A percentile compares a stretch with the other conserved stretches of the same genome.
These are phyloP conservation scores for Porites cylindrica DNA, from an alignment of 92 coral and sea anemone genomes.

Conservation along the genomic window DNA sequence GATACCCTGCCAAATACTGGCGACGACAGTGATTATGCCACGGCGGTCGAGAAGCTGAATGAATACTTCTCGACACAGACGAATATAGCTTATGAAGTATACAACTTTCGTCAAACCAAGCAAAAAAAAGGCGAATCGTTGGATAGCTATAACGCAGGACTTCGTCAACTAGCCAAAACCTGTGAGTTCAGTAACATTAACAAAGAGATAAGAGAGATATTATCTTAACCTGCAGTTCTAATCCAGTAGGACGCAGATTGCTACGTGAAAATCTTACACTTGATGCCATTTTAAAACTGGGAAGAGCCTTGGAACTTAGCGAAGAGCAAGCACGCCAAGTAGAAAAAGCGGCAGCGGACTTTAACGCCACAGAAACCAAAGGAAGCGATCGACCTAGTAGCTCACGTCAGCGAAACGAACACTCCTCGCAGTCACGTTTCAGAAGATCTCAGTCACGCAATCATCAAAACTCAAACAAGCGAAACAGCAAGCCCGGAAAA, in stretches of 20 bases:
- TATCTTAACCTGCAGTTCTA: too few species aligned
- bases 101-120: conserved; percentile 53
- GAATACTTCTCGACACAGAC: conserved; percentile 10
- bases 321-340: conserved; percentile 32
- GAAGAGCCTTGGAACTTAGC: too few species aligned
- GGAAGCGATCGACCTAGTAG: conserved; percentile 18
- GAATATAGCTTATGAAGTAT: conserved; percentile 73
- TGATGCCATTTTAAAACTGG: conserved; percentile 15
- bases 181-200: conserved; percentile 52
- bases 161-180: conserved; percentile 52
- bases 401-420: not conserved
- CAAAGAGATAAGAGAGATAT: conserved; percentile 47
- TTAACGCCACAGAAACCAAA: conserved; percentile 17
- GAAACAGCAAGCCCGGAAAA: too few species aligned
- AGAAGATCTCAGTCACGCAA: not conserved
- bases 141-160: too few species aligned
- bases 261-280: conserved; percentile 53
- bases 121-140: too few species aligned
- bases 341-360: conserved; percentile 36
- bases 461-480: not conserved
- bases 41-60: too few species aligned
- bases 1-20: too few species aligned
- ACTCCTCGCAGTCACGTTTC: too few species aligned
- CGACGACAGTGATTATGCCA: too few species aligned
- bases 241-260: conserved; percentile 48